phyloP scores from a whole-genome alignment of 53 echinoderm and acorn worm genomes.

The Apostichopus leukothele region DNA sequence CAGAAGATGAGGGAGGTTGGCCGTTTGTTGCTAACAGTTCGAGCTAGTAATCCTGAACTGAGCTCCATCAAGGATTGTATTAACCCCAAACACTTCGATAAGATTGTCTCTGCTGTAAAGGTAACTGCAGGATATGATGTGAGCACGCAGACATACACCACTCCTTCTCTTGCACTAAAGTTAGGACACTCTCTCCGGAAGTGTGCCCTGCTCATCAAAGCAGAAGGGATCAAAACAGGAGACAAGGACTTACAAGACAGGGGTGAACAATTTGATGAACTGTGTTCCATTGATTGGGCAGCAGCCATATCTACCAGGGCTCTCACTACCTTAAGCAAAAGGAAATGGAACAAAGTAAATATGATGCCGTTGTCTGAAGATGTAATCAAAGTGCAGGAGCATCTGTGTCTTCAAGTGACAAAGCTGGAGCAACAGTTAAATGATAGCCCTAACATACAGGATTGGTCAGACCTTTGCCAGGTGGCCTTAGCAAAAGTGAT shows the following conservation, averaged over 20 bases:
- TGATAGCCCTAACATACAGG: not conserved
- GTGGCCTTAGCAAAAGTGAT: not conserved
- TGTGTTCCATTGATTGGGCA: slow-evolving; percentile 16
- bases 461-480: slow-evolving; percentile 5
- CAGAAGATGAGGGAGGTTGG: slow-evolving; percentile 49
- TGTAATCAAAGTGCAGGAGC: slow-evolving; percentile 1
- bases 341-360: slow-evolving; percentile 24
- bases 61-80: not conserved
- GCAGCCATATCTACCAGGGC: not conserved
- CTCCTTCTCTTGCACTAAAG: slow-evolving; percentile 19
- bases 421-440: not conserved
- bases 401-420: not conserved
- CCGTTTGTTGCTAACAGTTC: slow-evolving; percentile 17
- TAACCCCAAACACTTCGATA: slow-evolving; percentile 13
- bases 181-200: slow-evolving; percentile 25
- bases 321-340: not conserved
- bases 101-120: not conserved
- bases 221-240: not conserved
- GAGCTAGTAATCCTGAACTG: not conserved
- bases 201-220: not conserved
- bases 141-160: not conserved
- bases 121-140: not conserved
- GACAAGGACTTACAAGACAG: not conserved
- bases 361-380: slow-evolving; percentile 36
- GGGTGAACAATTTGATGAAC: slow-evolving; percentile 11